Evolutionary conservation across 1,140 invertebrate genomes (phyloP).

Genomic region (Lamellibrachia luymesi): DNA sequence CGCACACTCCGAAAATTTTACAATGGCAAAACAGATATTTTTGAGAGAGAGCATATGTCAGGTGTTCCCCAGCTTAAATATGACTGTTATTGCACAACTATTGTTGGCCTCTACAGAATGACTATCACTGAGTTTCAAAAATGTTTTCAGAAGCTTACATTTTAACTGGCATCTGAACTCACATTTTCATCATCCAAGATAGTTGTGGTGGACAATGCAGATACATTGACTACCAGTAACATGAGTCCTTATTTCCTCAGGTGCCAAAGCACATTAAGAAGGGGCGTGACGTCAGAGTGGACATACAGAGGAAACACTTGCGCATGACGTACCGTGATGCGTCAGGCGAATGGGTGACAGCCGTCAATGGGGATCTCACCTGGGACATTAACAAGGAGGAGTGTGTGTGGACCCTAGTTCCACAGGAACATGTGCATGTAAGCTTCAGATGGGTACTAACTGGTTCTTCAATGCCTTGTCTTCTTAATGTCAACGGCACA

Average conservation of each 20-base stretch:
- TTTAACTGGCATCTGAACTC: too few relatives aligned
- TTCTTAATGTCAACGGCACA: too few relatives aligned
- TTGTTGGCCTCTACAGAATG: background rate
- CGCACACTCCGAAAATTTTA: too few relatives aligned
- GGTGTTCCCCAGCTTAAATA: too few relatives aligned
- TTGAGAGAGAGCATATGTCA: too few relatives aligned
- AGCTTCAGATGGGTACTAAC: slow-evolving; percentile 23
- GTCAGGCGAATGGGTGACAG: slow-evolving; percentile 49
- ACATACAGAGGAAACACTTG: slow-evolving; percentile 65
- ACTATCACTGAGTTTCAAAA: background rate
- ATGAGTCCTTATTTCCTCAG: slow-evolving; percentile 28
- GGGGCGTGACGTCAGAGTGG: slow-evolving; percentile 68
- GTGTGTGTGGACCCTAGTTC: slow-evolving; percentile 77
- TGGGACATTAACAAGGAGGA: slow-evolving; percentile 73
- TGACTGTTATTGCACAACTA: background rate
- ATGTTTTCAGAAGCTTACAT: too few relatives aligned
- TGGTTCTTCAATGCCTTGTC: too few relatives aligned
- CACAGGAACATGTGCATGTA: slow-evolving; percentile 67
- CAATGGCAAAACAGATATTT: too few relatives aligned
- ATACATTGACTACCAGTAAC: background rate
- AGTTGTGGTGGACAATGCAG: too few relatives aligned
- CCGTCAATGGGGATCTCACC: slow-evolving; percentile 68
- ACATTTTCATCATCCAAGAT: too few relatives aligned
- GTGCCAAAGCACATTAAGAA: slow-evolving; percentile 65
- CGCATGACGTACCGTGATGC: slow-evolving; percentile 43